Percentiles rank a stretch among this genome's conserved stretches.
Conservation (phyloP, 2,888 invertebrate species). For the Eupeodes latifasciatus region DNA sequence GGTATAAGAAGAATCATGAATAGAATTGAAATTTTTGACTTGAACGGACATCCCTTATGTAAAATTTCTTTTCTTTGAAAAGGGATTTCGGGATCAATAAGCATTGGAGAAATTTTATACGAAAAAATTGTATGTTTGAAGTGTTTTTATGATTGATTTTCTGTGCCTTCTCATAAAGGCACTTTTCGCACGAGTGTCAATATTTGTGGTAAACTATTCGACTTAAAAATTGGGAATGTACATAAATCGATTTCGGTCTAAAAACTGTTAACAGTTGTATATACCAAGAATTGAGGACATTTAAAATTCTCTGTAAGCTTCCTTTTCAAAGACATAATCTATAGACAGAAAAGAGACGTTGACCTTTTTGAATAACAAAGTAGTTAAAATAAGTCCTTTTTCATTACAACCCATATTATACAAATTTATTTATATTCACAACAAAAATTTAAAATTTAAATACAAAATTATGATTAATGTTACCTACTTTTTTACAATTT, state of each 20-base stretch:
- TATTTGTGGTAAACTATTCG: slow-evolving; percentile 50
- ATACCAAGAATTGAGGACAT: neutral
- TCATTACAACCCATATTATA: no score
- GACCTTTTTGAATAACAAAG: no score
- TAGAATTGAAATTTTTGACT: slow-evolving; percentile 15
- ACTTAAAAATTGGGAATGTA: slow-evolving; percentile 22
- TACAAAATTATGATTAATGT: no score
- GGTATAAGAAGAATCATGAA: neutral
- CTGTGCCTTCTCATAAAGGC: neutral
- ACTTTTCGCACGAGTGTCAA: slow-evolving; percentile 28
- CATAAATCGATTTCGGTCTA: slow-evolving; percentile 17
- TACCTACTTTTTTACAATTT: no score
- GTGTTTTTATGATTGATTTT: neutral
- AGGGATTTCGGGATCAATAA: slow-evolving; percentile 24
- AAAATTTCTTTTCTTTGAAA: neutral
- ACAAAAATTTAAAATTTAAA: no score
- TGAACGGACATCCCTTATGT: slow-evolving; percentile 17
- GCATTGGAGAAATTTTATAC: neutral
- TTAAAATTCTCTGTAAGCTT: no score
- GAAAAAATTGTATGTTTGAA: neutral
- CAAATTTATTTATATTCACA: no score
- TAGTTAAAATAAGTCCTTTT: no score
- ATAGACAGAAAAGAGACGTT: no score
- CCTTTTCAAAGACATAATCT: no score
- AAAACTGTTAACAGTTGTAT: neutral